These are phyloP conservation scores for Corythoichthys haematopterus DNA, from an alignment of 2,113 vertebrate species.

Conservation along the genomic window DNA sequence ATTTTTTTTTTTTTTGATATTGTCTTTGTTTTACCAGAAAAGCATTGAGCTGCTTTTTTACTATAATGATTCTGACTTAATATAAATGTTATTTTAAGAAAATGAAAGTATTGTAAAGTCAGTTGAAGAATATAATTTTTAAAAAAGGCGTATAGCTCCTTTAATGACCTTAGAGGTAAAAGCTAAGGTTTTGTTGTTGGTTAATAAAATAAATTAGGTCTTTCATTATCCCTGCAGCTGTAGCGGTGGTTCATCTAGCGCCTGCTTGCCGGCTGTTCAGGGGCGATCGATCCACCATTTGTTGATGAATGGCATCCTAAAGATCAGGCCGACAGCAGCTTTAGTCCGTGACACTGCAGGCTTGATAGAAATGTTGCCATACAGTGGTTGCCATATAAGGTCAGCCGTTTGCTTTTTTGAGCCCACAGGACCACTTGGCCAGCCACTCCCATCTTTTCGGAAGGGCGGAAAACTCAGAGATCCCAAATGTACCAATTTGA, in stretches of 20 bases:
- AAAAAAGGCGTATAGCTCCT: neutral
- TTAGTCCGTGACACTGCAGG: slow-evolving; percentile 20
- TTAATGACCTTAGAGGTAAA: neutral
- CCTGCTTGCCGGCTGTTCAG: slow-evolving; percentile 12
- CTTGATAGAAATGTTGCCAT: slow-evolving; percentile 43
- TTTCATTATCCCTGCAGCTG: neutral
- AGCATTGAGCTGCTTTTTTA: too few species aligned
- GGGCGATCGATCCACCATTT: slow-evolving; percentile 34
- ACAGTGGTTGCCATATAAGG: slow-evolving; percentile 31
- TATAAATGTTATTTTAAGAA: too few species aligned
- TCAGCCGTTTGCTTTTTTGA: slow-evolving; percentile 38
- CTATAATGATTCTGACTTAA: too few species aligned
- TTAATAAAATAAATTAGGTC: slow-evolving; percentile 3
- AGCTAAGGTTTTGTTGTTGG: neutral
- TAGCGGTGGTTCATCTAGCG: neutral
- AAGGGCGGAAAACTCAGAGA: slow-evolving; percentile 8
- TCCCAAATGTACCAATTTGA: slow-evolving; percentile 36
- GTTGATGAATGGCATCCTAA: slow-evolving; percentile 46
- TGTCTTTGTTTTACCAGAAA: too few species aligned
- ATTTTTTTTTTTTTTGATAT: too few species aligned
- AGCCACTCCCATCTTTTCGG: slow-evolving; percentile 16
- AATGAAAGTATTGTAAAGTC: too few species aligned
- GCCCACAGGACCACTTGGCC: slow-evolving; percentile 10
- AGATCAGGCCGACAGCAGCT: slow-evolving; percentile 44
- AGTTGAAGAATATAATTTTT: too few species aligned